phyloP scores from a whole-genome alignment of 2,797 vertebrate species.

The Micromesistius poutassou region DNA sequence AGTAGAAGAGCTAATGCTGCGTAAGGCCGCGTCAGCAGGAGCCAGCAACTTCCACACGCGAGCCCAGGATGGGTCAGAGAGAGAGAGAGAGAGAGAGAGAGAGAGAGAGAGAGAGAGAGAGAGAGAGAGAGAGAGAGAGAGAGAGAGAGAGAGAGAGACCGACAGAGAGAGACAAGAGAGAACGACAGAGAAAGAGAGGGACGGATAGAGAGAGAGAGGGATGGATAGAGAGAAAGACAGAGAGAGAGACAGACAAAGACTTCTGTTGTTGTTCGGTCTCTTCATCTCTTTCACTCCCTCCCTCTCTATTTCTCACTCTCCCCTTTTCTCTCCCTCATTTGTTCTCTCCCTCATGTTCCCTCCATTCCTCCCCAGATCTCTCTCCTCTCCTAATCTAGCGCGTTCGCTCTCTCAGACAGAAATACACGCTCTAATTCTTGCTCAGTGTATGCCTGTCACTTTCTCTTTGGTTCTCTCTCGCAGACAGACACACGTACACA shows the following conservation, averaged over 20 bases:
- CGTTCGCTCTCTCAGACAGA: conserved; percentile 19
- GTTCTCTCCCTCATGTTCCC: conserved; percentile 25
- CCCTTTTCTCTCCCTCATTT: conserved; percentile 24
- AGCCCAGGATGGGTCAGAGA: conserved; percentile 36
- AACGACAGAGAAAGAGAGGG: too few relatives aligned
- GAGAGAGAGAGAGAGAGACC: too few relatives aligned
- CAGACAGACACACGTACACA: conserved; percentile 1
- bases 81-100: not conserved
- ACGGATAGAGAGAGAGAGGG: not conserved
- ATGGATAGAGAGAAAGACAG: too few relatives aligned
- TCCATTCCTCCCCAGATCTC: not conserved
- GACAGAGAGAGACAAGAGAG: too few relatives aligned
- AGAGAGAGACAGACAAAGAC: too few relatives aligned
- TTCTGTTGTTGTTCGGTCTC: conserved; percentile 73
- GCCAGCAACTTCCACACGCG: conserved; percentile 40
- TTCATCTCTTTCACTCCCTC: conserved; percentile 28
- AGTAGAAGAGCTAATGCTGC: not conserved
- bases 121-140: too few relatives aligned
- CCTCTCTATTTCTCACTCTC: conserved; percentile 34
- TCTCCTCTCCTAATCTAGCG: not conserved
- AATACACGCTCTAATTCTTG: conserved; percentile 29
- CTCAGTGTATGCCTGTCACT: conserved; percentile 35
- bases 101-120: too few relatives aligned
- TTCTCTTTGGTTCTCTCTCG: conserved; percentile 20
- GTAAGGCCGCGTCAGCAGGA: conserved; percentile 48